phyloP scores from a whole-genome alignment of 2,113 vertebrate genomes.

The Entomyzon cyanotis region DNA sequence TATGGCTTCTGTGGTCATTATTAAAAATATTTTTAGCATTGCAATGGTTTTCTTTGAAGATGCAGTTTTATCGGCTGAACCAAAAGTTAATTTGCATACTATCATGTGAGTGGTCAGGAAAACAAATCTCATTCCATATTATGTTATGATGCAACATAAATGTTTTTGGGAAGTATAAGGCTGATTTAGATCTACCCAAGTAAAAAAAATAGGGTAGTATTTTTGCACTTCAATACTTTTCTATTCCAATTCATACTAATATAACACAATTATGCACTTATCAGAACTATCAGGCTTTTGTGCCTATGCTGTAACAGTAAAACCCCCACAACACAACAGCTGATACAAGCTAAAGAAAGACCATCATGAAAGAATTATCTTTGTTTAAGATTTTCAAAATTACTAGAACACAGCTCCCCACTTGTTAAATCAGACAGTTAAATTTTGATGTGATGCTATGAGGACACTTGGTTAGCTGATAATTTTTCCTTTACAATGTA shows the following conservation, averaged over 20 bases:
- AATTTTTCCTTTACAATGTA: neutral
- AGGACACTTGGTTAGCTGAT: neutral
- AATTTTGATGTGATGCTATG: neutral
- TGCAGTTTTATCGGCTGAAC: slow-evolving; percentile 71
- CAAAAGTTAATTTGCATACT: slow-evolving; percentile 71
- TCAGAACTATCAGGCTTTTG: neutral
- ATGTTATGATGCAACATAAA: neutral
- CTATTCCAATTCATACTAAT: neutral
- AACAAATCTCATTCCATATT: neutral
- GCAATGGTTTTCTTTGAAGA: slow-evolving; percentile 80
- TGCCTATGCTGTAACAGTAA: neutral
- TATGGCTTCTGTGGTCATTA: slow-evolving; percentile 82
- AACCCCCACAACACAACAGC: neutral
- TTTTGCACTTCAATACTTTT: neutral
- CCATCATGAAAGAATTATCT: neutral
- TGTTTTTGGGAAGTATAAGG: neutral
- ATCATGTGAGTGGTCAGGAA: slow-evolving; percentile 9
- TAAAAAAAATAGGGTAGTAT: neutral
- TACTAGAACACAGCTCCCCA: neutral
- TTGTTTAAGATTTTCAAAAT: neutral
- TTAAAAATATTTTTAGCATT: slow-evolving; percentile 82
- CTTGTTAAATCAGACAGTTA: neutral
- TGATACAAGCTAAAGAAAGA: neutral
- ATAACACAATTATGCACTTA: neutral
- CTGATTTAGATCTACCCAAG: neutral